Evolutionary conservation across 2,797 vertebrate genomes (phyloP).

Genomic region (Austrolebias charrua): DNA sequence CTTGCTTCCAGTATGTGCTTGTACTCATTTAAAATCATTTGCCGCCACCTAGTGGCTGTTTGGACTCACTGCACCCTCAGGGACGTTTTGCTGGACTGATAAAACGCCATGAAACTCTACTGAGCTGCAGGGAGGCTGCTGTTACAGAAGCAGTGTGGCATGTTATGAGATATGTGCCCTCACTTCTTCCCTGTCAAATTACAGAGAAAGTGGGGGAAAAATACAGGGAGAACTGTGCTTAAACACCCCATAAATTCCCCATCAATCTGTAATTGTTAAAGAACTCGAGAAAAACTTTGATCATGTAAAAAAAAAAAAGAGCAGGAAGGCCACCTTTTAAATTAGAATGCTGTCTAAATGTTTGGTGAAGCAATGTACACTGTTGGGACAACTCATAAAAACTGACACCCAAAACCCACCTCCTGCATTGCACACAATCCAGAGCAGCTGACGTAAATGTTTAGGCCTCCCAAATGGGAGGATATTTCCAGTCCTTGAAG

Average conservation of each 20-base stretch:
- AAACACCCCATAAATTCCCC: slow-evolving; percentile 14
- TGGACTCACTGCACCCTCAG: slow-evolving; percentile 24
- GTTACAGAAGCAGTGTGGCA: slow-evolving; percentile 18
- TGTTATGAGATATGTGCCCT: slow-evolving; percentile 4
- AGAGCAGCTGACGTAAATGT: slow-evolving; percentile 61
- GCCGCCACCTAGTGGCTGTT: slow-evolving; percentile 60
- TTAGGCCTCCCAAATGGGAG: slow-evolving; percentile 55
- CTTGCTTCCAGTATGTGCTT: slow-evolving; percentile 19
- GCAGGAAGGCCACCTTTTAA: slow-evolving; percentile 38
- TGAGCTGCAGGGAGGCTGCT: slow-evolving; percentile 27
- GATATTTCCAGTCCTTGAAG: slow-evolving; percentile 72
- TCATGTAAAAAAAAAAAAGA: slow-evolving; percentile 25
- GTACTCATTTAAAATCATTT: slow-evolving; percentile 21
- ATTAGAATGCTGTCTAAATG: slow-evolving; percentile 58
- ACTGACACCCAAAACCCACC: slow-evolving; percentile 54
- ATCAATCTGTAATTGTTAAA: slow-evolving; percentile 1
- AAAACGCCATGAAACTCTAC: background rate
- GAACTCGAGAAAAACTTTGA: slow-evolving; percentile 22
- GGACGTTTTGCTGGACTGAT: background rate
- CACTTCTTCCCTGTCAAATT: slow-evolving; percentile 8
- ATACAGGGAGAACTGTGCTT: slow-evolving; percentile 10
- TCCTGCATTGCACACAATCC: slow-evolving; percentile 50
- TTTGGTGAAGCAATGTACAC: slow-evolving; percentile 57
- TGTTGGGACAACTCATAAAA: slow-evolving; percentile 62
- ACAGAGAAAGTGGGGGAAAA: slow-evolving; percentile 2